These are phyloP conservation scores for Phyllopteryx taeniolatus DNA, from an alignment of 2,113 vertebrate species.

Conservation along the genomic window DNA sequence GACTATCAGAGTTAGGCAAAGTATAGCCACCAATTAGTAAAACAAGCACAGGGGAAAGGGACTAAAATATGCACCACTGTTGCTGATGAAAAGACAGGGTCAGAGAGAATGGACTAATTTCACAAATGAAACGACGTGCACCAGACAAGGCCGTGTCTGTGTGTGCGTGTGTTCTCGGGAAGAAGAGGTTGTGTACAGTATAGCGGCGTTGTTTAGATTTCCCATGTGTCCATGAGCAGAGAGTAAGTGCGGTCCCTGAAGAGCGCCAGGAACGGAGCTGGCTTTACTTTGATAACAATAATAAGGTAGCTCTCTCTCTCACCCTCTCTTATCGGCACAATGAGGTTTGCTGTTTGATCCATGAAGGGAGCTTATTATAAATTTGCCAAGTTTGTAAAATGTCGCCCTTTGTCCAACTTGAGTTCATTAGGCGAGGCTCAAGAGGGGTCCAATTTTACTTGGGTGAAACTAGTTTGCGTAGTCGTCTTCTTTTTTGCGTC, in stretches of 20 bases:
- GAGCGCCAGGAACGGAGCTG: constrained; percentile 60
- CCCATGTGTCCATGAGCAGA: constrained; percentile 51
- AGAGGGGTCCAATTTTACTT: not conserved
- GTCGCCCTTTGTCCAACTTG: constrained; percentile 46
- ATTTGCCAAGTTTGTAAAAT: constrained; percentile 42
- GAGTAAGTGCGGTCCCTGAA: constrained; percentile 59
- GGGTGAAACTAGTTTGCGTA: not conserved
- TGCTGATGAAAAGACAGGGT: constrained; percentile 79
- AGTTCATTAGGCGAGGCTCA: constrained; percentile 51
- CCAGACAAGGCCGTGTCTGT: constrained; percentile 30
- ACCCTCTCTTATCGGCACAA: constrained; percentile 60
- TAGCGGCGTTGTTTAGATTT: constrained; percentile 66
- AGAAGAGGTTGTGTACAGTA: constrained; percentile 22
- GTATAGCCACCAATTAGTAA: constrained; percentile 82
- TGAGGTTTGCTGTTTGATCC: constrained; percentile 64
- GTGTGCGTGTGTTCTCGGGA: constrained; percentile 29
- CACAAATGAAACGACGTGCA: constrained; percentile 68
- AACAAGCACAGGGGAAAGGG: constrained; percentile 74
- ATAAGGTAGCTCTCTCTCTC: constrained; percentile 60
- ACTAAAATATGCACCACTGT: constrained; percentile 74
- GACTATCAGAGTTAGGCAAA: constrained; percentile 76
- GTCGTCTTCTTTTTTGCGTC: not conserved
- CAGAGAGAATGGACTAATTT: constrained; percentile 77
- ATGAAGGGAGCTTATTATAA: constrained; percentile 59
- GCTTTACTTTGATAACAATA: constrained; percentile 73